These are phyloP conservation scores for Amphimedon queenslandica DNA, from an alignment of 37 sponge, comb jelly and placozoan species.

Conservation along the genomic window DNA sequence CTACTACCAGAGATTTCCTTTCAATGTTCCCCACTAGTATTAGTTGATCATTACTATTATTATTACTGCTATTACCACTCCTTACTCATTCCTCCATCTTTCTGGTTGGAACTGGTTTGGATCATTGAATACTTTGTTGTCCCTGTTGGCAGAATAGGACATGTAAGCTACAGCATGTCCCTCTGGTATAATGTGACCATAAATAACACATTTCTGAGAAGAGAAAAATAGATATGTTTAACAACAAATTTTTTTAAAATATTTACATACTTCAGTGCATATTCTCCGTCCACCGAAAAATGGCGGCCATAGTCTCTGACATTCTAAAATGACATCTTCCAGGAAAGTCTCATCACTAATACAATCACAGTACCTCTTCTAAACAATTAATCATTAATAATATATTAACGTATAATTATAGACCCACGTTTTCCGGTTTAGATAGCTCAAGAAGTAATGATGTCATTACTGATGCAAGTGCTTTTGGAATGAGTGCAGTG, in stretches of 20 bases:
- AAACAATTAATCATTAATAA: background rate
- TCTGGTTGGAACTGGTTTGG: slow-evolving; percentile 74
- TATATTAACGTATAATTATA: no score
- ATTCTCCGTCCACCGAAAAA: slow-evolving; percentile 79
- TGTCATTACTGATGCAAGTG: slow-evolving; percentile 76
- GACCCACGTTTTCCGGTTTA: slow-evolving; percentile 55
- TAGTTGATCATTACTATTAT: no score
- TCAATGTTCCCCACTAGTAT: no score
- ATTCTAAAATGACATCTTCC: slow-evolving; percentile 60
- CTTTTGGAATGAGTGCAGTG: slow-evolving; percentile 90
- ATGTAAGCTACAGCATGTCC: slow-evolving; percentile 51
- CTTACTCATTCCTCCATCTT: slow-evolving; percentile 71
- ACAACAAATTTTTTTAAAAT: background rate
- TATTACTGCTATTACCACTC: no score
- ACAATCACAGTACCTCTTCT: slow-evolving; percentile 25
- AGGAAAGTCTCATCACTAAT: slow-evolving; percentile 20
- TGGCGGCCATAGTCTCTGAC: slow-evolving; percentile 84
- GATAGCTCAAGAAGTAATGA: slow-evolving; percentile 68
- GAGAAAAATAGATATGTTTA: no score
- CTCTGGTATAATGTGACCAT: slow-evolving; percentile 68
- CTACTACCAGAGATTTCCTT: no score
- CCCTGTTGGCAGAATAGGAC: slow-evolving; percentile 68
- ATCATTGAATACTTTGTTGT: slow-evolving; percentile 57
- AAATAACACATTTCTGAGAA: slow-evolving; percentile 50
- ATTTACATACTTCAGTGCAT: slow-evolving; percentile 36